A percentile compares a stretch with the other conserved stretches of the same genome.
Conservation (phyloP, 37 sponge, comb jelly and placozoan genomes). For the Oscarella lobularis region DNA sequence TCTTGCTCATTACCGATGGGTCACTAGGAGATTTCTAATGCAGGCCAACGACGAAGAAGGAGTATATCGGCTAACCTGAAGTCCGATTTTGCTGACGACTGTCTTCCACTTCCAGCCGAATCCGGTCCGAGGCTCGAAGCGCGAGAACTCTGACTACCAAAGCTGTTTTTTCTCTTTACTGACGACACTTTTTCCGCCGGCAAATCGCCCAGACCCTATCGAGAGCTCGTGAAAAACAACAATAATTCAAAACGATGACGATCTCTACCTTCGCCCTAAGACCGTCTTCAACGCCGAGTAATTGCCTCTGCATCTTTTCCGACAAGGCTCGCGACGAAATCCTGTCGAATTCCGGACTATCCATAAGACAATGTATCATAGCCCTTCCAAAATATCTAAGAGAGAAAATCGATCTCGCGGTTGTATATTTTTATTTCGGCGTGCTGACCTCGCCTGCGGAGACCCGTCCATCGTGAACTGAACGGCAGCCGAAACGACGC, state of each 20-base stretch:
- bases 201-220: constrained; percentile 64
- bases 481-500: constrained; percentile 25
- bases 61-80: too few relatives aligned
- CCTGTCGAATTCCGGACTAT: neutral
- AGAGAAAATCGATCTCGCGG: too few relatives aligned
- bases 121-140: neutral
- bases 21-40: too few relatives aligned
- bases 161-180: neutral
- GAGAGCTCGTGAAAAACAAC: too few relatives aligned
- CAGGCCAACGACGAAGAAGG: too few relatives aligned
- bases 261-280: constrained; percentile 57
- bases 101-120: neutral
- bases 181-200: constrained; percentile 27
- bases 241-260: too few relatives aligned
- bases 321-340: constrained; percentile 14
- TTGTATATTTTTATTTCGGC: too few relatives aligned
- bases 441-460: constrained; percentile 41
- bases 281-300: constrained; percentile 33
- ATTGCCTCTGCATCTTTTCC: neutral
- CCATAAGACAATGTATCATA: neutral
- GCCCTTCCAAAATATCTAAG: neutral
- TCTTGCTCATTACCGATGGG: too few relatives aligned
- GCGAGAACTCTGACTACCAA: neutral
- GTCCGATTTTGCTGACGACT: too few relatives aligned
- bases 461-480: constrained; percentile 36